Evolutionary conservation across 1,140 invertebrate species (phyloP).

Genomic region (Calosoma granatense): DNA sequence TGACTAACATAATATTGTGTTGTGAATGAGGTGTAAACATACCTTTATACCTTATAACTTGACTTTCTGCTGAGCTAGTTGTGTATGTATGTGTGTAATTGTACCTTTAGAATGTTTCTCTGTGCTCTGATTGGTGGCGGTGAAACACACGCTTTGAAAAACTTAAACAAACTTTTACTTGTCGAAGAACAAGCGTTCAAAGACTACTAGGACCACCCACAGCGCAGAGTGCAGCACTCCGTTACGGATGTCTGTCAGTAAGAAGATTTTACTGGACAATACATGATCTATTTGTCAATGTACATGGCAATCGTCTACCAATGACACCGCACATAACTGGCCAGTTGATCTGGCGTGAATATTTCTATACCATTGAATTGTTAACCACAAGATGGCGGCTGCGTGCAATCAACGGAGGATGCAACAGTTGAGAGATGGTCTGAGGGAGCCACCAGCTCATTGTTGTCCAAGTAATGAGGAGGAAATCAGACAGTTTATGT

Average conservation of each 20-base stretch:
- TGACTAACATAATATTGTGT: no score
- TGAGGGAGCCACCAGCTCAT: slow-evolving; percentile 41
- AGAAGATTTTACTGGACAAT: slow-evolving; percentile 77
- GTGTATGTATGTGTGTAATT: no score
- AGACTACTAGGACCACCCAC: slow-evolving; percentile 46
- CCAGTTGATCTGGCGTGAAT: slow-evolving; percentile 82
- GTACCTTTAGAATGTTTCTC: no score
- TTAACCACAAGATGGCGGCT: slow-evolving; percentile 67
- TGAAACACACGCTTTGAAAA: slow-evolving; percentile 52
- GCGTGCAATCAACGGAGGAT: slow-evolving; percentile 74
- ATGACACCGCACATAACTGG: slow-evolving; percentile 63
- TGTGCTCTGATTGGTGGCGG: slow-evolving; percentile 64
- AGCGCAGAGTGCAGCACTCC: slow-evolving; percentile 72
- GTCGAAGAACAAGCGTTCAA: slow-evolving; percentile 49
- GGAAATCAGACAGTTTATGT: slow-evolving; percentile 36
- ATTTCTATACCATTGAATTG: slow-evolving; percentile 85
- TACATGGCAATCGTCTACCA: slow-evolving; percentile 70
- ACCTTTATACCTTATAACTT: no score
- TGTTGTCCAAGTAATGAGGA: slow-evolving; percentile 50
- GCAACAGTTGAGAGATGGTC: slow-evolving; percentile 53
- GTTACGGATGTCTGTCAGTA: slow-evolving; percentile 80
- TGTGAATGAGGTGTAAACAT: no score
- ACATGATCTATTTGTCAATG: slow-evolving; percentile 73
- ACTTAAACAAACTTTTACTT: slow-evolving; percentile 40
- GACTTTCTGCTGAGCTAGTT: no score